Evolutionary conservation across 2,888 invertebrate species (phyloP).

Genomic region (Bombylius major): DNA sequence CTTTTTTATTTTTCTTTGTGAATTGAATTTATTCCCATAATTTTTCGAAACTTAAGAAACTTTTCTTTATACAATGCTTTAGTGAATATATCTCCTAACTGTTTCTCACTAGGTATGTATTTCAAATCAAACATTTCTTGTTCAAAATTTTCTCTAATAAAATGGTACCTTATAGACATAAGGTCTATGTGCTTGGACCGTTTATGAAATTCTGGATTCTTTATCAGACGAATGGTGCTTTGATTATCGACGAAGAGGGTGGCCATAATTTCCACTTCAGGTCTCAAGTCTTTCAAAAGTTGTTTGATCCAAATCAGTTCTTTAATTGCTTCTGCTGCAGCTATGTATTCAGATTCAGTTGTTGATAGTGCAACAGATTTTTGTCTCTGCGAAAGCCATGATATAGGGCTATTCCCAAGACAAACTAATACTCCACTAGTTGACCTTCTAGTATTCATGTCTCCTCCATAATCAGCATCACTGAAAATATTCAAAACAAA

Average conservation of each 20-base stretch:
- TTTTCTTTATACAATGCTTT: neutral
- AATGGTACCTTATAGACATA: conserved; percentile 5
- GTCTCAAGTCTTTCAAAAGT: neutral
- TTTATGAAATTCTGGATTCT: conserved; percentile 4
- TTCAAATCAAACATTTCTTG: conserved; percentile 1
- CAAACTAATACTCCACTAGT: conserved; percentile 9
- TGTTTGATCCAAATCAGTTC: conserved; percentile 13
- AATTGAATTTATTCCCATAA: too few species aligned
- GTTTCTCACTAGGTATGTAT: conserved; percentile 3
- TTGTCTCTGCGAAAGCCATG: conserved; percentile 12
- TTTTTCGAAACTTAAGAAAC: too few species aligned
- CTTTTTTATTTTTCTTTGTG: too few species aligned
- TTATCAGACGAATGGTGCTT: neutral
- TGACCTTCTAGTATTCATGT: conserved; percentile 9
- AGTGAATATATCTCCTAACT: conserved; percentile 2
- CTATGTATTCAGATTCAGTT: conserved; percentile 18
- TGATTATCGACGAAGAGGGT: too few species aligned
- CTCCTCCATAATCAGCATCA: conserved; percentile 13
- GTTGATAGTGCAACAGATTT: conserved; percentile 17
- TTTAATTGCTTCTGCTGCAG: conserved; percentile 14
- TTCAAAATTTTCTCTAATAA: conserved; percentile 5
- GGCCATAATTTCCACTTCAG: too few species aligned
- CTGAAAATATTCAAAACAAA: conserved; percentile 7
- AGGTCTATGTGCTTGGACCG: conserved; percentile 6
- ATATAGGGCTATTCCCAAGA: conserved; percentile 1